Evolutionary conservation across 2,888 invertebrate genomes (phyloP), one percentile per base, ranked within the genome.

Genomic region (Coelogynopora nodosa): DNA sequence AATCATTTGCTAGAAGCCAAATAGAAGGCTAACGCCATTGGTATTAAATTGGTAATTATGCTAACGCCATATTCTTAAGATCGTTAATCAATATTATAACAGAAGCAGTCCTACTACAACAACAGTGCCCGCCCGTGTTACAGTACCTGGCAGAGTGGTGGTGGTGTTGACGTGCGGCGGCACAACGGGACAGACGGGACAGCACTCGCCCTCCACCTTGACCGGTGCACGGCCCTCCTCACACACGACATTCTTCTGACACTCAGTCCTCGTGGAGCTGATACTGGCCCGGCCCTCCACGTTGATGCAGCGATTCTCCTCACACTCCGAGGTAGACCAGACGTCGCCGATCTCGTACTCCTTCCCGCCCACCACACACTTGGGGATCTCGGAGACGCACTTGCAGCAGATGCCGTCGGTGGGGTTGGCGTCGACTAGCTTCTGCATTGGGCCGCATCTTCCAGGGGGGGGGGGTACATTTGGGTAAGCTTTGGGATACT

Each of bases 341-440:
- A 5, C 2, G 2, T 84, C 84, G 5, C 84, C 84, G 5, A 84
- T 49, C 18, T 67, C 67, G 1, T 49, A 49, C 30, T 84, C 84
- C 30, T 84, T 84, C 1, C 26, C 84, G 2, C 28, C 67, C 18
- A 84, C 31, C 67, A 84, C 26, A 49, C 84, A 84, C 49, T 31
- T 49, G 28, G 84, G 84, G 5, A 31, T 27, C 31, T 29, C 2
- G 1, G 31, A 23, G 18, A 84, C 49, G 26, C 84, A 84, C 67
- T 84, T 84, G 67, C 84, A 84, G 26, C 84, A 84, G 27, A 84
- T n/a, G n/a, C 67, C 67, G 26, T 84, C 84, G 5, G 5, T 84
- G 31, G 84, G 84, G 27, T 49, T 49, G 18, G 67, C 84, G 27
- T 84, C 67, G 0, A 84, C 84, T 0, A 84, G 5, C 67, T 84